phyloP scores from a whole-genome alignment of 2,888 invertebrate species.

The Agelastica alni region DNA sequence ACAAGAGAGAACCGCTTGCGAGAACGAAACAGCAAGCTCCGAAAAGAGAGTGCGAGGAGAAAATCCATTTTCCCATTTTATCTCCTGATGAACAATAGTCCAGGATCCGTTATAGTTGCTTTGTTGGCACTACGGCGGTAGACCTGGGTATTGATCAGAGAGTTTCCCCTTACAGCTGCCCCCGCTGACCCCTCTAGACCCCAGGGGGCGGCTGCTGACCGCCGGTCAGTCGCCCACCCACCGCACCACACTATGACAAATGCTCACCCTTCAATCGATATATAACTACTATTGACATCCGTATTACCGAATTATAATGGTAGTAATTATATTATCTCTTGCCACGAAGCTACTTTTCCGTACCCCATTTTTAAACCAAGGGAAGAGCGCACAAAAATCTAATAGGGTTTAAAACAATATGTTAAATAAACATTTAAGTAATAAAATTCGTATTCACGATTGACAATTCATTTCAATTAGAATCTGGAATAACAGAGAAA shows the following conservation, averaged over 20 bases:
- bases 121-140: slow-evolving; percentile 59
- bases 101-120: slow-evolving; percentile 60
- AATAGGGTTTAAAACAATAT: too few species aligned
- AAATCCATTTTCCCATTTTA: slow-evolving; percentile 58
- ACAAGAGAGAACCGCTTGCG: slow-evolving; percentile 29
- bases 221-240: slow-evolving; percentile 55
- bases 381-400: too few species aligned
- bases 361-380: too few species aligned
- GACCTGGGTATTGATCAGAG: slow-evolving; percentile 60
- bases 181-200: slow-evolving; percentile 40
- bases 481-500: too few species aligned
- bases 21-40: slow-evolving; percentile 24
- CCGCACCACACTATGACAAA: slow-evolving; percentile 58
- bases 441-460: too few species aligned
- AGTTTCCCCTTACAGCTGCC: slow-evolving; percentile 49
- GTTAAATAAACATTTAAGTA: too few species aligned
- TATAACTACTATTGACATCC: slow-evolving; percentile 56
- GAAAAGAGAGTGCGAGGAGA: slow-evolving; percentile 37
- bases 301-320: slow-evolving; percentile 47
- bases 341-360: slow-evolving; percentile 28
- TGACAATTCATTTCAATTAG: too few species aligned
- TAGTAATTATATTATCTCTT: slow-evolving; percentile 45
- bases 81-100: slow-evolving; percentile 59
- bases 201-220: slow-evolving; percentile 43
- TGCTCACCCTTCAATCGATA: slow-evolving; percentile 56